Base-by-base conservation (phyloP, 2,797 vertebrate genomes). In the Lacerta agilis region DNA sequence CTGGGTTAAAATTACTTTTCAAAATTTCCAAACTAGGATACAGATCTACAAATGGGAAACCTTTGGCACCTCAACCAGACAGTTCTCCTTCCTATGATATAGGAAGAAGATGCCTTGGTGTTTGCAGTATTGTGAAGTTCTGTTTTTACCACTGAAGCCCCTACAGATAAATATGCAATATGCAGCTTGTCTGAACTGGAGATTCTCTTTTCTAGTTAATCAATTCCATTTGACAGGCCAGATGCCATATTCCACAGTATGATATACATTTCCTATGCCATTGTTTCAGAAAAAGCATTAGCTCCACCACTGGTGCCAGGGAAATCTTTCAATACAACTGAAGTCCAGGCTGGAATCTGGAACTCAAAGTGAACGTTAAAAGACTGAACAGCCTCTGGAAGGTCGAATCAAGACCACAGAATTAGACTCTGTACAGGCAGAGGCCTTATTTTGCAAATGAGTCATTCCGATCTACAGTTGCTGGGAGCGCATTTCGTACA, bases 331-430 rank as follows among this genome's bases (percentile, higher is more conserved):
- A 66, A 43, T 8, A 45, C 27, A 45, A 66, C 17, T 15, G 6
- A 45, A 0, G 0, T 88, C 18, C 1, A 75, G 36, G 29, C 8
- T 64, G 0, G 25, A 61, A 29, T 29, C 27, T 71, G 67, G 0
- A 8, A 3, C 43, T 85, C 45, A 58, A 80, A 58, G 29, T 38
- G 36, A 64, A 27, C 3, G 1, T 49, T 2, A 1, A 85, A 92
- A 91, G 18, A 87, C 0, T 0, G 18, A 75, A 86, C 18, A 92
- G 81, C 67, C 79, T 58, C 55, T 88, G 38, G 38, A 83, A 89
- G 58, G 85, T 72, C 81, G 86, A 77, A 92, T 66, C 81, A 78
- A 49, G 78, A 20, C 25, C 67, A 45, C 8, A 79, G 43, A 85
- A 55, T 2, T 71, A 76, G 61, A 23, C 18, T 23, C 5, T 23